A percentile compares a stretch with the other conserved stretches of the same genome.
Conservation (phyloP, 2,113 vertebrate species). For the Siniperca knerii region DNA sequence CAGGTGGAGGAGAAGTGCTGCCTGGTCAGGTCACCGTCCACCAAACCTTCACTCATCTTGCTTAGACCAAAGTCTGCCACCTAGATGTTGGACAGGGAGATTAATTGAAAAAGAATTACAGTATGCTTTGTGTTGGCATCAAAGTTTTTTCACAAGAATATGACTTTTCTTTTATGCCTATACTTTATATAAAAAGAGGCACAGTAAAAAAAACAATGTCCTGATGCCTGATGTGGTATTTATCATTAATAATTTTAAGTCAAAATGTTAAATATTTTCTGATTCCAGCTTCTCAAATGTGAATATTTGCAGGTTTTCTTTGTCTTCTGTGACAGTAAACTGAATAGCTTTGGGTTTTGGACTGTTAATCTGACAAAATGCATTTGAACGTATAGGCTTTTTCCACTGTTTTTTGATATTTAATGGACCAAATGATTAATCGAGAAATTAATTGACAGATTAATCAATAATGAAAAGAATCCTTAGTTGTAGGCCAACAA, state of each 20-base stretch:
- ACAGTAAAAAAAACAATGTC: neutral
- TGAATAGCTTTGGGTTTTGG: too few species aligned
- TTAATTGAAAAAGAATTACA: neutral
- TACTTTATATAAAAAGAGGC: neutral
- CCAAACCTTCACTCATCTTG: conserved; percentile 89
- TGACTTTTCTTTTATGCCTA: neutral
- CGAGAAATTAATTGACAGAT: neutral
- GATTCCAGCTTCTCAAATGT: neutral
- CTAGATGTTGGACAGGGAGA: conserved; percentile 52
- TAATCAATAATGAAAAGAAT: neutral
- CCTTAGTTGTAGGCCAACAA: neutral
- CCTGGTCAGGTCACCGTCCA: conserved; percentile 84
- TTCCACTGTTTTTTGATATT: too few species aligned
- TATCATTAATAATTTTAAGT: neutral
- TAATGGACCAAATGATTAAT: neutral
- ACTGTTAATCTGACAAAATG: too few species aligned
- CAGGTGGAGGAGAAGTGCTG: conserved; percentile 95
- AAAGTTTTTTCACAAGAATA: neutral
- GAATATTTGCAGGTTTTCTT: neutral
- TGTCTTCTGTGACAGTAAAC: too few species aligned
- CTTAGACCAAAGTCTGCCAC: conserved; percentile 98
- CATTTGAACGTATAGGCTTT: neutral
- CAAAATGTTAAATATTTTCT: neutral
- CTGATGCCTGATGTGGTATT: too few species aligned
- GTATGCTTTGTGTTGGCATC: neutral